These are phyloP conservation scores for Mirza zaza DNA, from an alignment of 2,113 vertebrate genomes.

Conservation along the genomic window DNA sequence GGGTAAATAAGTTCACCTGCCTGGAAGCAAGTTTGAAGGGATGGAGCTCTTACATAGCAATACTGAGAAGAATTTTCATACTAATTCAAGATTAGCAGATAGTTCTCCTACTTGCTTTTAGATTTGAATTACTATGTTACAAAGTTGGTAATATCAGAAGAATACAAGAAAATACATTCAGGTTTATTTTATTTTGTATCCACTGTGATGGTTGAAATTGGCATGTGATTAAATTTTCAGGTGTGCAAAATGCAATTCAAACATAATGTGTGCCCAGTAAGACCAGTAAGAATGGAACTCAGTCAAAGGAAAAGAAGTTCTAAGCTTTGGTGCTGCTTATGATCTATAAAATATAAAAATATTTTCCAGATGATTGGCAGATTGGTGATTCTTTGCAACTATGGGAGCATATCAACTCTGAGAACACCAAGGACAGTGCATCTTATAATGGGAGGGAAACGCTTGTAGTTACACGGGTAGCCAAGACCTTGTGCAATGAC, in stretches of 20 bases:
- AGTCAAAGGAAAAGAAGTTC: background rate
- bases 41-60: background rate
- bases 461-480: background rate
- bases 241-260: conserved; percentile 29
- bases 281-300: background rate
- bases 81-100: background rate
- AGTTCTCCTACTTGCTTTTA: conserved; percentile 29
- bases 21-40: background rate
- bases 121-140: background rate
- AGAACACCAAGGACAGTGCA: background rate
- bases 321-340: conserved; percentile 1
- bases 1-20: background rate
- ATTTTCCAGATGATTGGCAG: background rate
- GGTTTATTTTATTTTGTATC: conserved; percentile 21
- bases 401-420: background rate
- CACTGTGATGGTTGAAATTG: conserved; percentile 3
- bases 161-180: background rate
- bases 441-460: background rate
- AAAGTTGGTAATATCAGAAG: background rate
- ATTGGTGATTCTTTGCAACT: background rate
- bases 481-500: background rate
- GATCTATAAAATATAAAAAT: background rate
- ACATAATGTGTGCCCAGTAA: background rate
- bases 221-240: conserved; percentile 28
- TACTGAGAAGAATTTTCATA: conserved; percentile 6